These are phyloP conservation scores for Sebastes schlegelii DNA, from an alignment of 2,113 vertebrate species.

Conservation along the genomic window DNA sequence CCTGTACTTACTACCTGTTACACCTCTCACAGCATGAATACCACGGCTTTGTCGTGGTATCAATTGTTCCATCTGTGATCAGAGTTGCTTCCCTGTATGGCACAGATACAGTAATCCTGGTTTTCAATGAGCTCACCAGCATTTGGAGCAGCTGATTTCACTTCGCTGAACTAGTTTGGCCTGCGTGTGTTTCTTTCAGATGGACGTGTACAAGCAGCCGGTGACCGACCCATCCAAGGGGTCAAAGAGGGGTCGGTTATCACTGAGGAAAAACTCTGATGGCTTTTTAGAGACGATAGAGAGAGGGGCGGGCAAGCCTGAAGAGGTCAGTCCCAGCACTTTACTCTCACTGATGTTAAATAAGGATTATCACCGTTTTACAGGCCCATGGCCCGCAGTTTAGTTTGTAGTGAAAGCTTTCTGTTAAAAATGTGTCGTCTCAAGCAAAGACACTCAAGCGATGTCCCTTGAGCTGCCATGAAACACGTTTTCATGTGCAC, in stretches of 20 bases:
- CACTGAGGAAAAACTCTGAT: constrained; percentile 81
- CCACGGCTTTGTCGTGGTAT: not conserved
- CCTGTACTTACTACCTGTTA: not conserved
- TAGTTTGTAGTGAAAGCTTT: not conserved
- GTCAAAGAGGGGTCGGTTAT: constrained; percentile 83
- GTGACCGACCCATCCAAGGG: constrained; percentile 84
- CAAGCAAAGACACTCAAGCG: not conserved
- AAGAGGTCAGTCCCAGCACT: constrained; percentile 73
- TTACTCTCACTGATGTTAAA: not conserved
- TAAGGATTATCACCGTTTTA: not conserved
- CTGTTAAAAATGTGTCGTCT: not conserved
- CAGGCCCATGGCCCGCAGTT: not conserved
- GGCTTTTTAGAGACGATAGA: constrained; percentile 83
- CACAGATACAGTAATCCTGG: not conserved
- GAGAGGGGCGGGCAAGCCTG: constrained; percentile 81
- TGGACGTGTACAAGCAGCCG: constrained; percentile 85
- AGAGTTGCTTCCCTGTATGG: not conserved
- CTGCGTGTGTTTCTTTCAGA: constrained; percentile 62
- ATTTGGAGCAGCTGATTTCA: not conserved
- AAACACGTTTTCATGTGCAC: not conserved
- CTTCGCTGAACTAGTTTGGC: not conserved
- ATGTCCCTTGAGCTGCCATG: not conserved
- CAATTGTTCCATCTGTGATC: not conserved
- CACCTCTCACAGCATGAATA: not conserved
- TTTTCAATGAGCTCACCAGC: not conserved